Base-by-base conservation (phyloP, 1,140 invertebrate genomes). In the Brevipalpus yothersi region DNA sequence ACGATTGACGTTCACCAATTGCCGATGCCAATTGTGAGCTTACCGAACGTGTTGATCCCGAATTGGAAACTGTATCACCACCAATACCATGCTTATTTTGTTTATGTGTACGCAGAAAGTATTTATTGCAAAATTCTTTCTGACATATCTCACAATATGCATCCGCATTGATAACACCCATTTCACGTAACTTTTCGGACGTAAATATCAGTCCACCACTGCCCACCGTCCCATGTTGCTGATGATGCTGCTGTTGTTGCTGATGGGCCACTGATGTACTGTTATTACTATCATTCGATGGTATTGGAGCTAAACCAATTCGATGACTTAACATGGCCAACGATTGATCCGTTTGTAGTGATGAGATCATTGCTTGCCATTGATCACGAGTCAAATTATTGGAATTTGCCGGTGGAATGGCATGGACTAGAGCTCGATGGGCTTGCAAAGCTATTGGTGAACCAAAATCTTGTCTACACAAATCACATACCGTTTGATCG, bases 401-500 rank as follows among this genome's bases (percentile, higher is more conserved):
- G 41, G 43, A 61, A 31, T 19, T 21, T 42, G 47, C 43, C 53
- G 39, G 49, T 19, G 43, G 41, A 21, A 59, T 53, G 63, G 58
- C 40, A 59, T 56, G 19, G 17, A 41, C 55, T 60, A 62, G 59
- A 60, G 56, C 23, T 62, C 63, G 31, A 59, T 65, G 19, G 60
- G 41, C 15, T 62, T 64, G 58, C 57, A 98, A 75, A 70, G 96
- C 97, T 72, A 97, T 97, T 71, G 97, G 96, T 75, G 97, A 97
- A 75, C 91, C 96, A 68, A 94, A 91, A 72, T 96, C 91, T 71
- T 96, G 97, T 73, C 95, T 94, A 75, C 94, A 98, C 45, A 90
- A 75, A 65, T 88, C 84, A 63, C 73, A 74, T 60, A 68, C 71
- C n/a, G 69, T 69, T 63, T 55, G 23, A 12, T 55, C 19, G 53